Evolutionary conservation across 2,797 vertebrate species (phyloP).

Genomic region (Gallinago nigripennis): DNA sequence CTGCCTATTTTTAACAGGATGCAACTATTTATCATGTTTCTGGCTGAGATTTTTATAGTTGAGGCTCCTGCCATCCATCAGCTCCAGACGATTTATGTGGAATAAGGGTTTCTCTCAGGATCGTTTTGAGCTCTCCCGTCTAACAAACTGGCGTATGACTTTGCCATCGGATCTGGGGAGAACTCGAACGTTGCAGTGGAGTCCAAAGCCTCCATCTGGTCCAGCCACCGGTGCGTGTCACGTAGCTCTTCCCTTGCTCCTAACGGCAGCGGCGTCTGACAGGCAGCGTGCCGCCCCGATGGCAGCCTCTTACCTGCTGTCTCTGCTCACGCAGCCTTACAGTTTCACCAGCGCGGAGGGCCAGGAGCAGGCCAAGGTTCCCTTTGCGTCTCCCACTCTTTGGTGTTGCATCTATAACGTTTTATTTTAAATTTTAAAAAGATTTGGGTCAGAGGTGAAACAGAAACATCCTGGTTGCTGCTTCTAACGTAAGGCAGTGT

Average conservation of each 20-base stretch:
- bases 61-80: slow-evolving; percentile 55
- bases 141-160: slow-evolving; percentile 12
- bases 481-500: neutral
- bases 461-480: neutral
- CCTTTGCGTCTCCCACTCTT: neutral
- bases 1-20: slow-evolving; percentile 48
- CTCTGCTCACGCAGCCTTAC: neutral
- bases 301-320: neutral
- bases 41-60: slow-evolving; percentile 42
- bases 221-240: neutral
- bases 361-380: neutral
- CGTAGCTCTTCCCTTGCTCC: neutral
- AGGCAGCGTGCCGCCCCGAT: fast-evolving
- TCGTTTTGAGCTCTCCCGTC: neutral
- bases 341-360: fast-evolving
- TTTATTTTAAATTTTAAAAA: slow-evolving; percentile 6
- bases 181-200: neutral
- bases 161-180: neutral
- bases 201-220: slow-evolving; percentile 20
- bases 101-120: slow-evolving; percentile 9
- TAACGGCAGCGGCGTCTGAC: neutral
- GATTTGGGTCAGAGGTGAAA: neutral
- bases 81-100: slow-evolving; percentile 14
- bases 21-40: slow-evolving; percentile 54
- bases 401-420: neutral